Percentiles rank a stretch among this genome's conserved stretches.
Evolutionary conservation across 2,888 invertebrate genomes (phyloP).

Genomic region (Drosophila prostipennis): DNA sequence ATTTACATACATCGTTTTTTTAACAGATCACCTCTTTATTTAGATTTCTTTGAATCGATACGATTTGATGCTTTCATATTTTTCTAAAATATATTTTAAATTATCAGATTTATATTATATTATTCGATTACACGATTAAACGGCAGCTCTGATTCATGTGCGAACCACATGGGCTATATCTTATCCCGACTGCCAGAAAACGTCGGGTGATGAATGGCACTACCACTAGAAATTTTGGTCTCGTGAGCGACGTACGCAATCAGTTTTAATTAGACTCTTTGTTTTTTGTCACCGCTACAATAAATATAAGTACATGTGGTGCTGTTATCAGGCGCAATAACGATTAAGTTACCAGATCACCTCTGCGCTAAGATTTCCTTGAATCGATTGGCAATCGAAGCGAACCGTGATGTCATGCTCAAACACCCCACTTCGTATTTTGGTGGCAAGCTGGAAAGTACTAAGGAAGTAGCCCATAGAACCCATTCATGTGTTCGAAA

Average conservation of each 20-base stretch:
- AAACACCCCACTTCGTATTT: background rate
- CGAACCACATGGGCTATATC: background rate
- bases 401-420: slow-evolving; percentile 29
- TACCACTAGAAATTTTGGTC: slow-evolving; percentile 4
- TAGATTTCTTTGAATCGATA: background rate
- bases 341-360: slow-evolving; percentile 27
- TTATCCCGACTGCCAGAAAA: slow-evolving; percentile 1
- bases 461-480: background rate
- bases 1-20: no score
- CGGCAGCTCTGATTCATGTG: background rate
- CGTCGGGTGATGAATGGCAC: slow-evolving; percentile 11
- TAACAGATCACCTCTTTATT: background rate
- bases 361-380: slow-evolving; percentile 28
- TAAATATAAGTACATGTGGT: slow-evolving; percentile 24
- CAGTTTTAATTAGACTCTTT: slow-evolving; percentile 45
- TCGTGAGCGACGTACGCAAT: slow-evolving; percentile 25
- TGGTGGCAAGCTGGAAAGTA: background rate
- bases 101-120: no score
- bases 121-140: background rate
- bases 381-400: slow-evolving; percentile 25
- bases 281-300: slow-evolving; percentile 12
- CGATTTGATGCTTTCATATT: no score
- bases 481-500: slow-evolving; percentile 24
- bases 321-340: slow-evolving; percentile 22
- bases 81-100: no score